Percentiles rank a stretch among this genome's conserved stretches.
Evolutionary conservation across 2,888 invertebrate species (phyloP).

Genomic region (Drosophila neotestacea): DNA sequence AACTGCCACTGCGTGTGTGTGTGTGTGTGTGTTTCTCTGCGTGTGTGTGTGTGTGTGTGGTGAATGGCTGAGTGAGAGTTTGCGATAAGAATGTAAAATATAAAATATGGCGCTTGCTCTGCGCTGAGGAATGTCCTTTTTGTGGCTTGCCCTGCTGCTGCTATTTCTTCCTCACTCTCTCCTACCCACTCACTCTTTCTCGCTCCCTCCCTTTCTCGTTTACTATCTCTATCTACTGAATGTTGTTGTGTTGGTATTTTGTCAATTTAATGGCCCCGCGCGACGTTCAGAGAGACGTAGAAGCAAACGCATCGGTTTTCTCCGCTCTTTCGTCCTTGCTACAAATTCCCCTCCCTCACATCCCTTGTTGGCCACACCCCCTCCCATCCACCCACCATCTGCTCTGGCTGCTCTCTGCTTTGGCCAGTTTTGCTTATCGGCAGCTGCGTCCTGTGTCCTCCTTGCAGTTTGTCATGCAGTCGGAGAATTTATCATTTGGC

Average conservation of each 20-base stretch:
- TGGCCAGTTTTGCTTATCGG: constrained; percentile 68
- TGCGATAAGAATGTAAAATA: constrained; percentile 86
- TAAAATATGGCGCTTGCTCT: constrained; percentile 82
- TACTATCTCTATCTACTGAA: constrained; percentile 48
- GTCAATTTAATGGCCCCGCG: constrained; percentile 78
- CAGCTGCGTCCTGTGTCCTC: constrained; percentile 73
- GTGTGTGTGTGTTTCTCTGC: constrained; percentile 18
- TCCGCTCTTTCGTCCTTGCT: constrained; percentile 29
- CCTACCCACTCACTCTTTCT: background rate
- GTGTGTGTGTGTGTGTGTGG: constrained; percentile 40
- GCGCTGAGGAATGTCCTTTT: constrained; percentile 85
- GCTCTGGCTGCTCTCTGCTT: constrained; percentile 9
- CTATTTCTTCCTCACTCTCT: constrained; percentile 12
- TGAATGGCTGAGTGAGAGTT: constrained; percentile 80
- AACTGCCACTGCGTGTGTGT: background rate
- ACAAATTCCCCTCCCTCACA: background rate
- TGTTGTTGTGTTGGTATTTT: constrained; percentile 71
- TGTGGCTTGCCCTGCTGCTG: constrained; percentile 57
- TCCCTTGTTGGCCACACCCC: no score
- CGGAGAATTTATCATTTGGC: constrained; percentile 82
- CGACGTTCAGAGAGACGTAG: constrained; percentile 43
- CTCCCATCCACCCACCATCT: background rate
- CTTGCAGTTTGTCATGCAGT: constrained; percentile 81
- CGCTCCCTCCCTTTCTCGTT: constrained; percentile 13
- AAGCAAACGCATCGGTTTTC: constrained; percentile 46